Evolutionary conservation across 2,888 invertebrate genomes (phyloP).

Genomic region (Timandra comae): DNA sequence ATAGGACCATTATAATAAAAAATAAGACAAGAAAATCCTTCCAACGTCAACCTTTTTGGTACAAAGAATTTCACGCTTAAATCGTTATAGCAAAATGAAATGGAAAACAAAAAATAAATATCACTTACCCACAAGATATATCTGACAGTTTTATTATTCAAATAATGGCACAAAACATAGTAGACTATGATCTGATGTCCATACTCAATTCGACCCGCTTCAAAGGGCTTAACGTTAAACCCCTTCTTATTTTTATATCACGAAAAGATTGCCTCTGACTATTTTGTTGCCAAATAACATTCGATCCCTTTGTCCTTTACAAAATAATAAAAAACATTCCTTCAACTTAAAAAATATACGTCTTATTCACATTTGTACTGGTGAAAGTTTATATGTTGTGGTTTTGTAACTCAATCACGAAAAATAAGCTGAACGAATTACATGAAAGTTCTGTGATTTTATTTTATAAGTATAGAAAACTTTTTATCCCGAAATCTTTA

Average conservation of each 20-base stretch:
- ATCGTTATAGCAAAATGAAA: constrained; percentile 27
- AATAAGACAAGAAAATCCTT: too few relatives aligned
- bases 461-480: too few relatives aligned
- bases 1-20: too few relatives aligned
- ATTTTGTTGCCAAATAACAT: constrained; percentile 66
- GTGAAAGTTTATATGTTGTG: too few relatives aligned
- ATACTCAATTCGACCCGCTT: constrained; percentile 72
- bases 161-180: constrained; percentile 66
- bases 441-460: too few relatives aligned
- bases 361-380: too few relatives aligned
- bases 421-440: too few relatives aligned
- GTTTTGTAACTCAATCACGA: too few relatives aligned
- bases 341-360: too few relatives aligned
- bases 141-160: constrained; percentile 70
- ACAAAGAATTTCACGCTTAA: constrained; percentile 9
- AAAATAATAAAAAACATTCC: too few relatives aligned
- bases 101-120: constrained; percentile 52
- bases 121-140: constrained; percentile 54
- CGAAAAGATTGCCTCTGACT: constrained; percentile 65
- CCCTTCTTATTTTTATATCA: constrained; percentile 70
- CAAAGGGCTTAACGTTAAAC: constrained; percentile 69
- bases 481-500: too few relatives aligned
- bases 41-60: neutral
- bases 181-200: constrained; percentile 66
- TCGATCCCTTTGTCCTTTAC: constrained; percentile 54